These are phyloP conservation scores for Dioctria linearis DNA, from an alignment of 2,888 invertebrate genomes.

Conservation along the genomic window DNA sequence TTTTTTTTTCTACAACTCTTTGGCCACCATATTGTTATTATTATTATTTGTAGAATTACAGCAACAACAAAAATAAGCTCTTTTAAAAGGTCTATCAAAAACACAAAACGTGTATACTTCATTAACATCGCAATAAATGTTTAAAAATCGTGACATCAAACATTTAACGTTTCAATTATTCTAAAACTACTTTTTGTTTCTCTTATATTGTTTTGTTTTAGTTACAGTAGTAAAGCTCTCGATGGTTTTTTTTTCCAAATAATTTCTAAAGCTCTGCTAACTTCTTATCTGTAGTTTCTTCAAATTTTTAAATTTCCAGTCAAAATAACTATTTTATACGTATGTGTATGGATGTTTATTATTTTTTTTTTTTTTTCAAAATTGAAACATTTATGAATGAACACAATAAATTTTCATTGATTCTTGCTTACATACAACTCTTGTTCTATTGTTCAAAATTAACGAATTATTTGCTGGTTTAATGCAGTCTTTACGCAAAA, in stretches of 20 bases:
- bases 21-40: too few relatives aligned
- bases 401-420: conserved; percentile 34
- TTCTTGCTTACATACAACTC: conserved; percentile 7
- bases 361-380: conserved; percentile 24
- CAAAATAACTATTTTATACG: neutral
- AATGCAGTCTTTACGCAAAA: conserved; percentile 71
- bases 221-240: too few relatives aligned
- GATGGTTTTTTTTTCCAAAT: too few relatives aligned
- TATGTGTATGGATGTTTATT: neutral
- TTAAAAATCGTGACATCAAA: neutral
- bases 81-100: too few relatives aligned
- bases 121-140: neutral
- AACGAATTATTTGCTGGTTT: conserved; percentile 64
- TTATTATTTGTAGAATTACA: too few relatives aligned
- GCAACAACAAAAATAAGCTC: too few relatives aligned
- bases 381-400: conserved; percentile 28
- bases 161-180: neutral
- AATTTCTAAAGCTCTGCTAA: conserved; percentile 37
- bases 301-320: neutral
- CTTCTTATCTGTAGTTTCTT: conserved; percentile 35
- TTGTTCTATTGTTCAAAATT: conserved; percentile 41
- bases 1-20: too few relatives aligned
- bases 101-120: neutral
- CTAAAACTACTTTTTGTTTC: neutral
- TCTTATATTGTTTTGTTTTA: neutral